phyloP scores from a whole-genome alignment of 2,113 vertebrate genomes.

The Nothoprocta perdicaria region DNA sequence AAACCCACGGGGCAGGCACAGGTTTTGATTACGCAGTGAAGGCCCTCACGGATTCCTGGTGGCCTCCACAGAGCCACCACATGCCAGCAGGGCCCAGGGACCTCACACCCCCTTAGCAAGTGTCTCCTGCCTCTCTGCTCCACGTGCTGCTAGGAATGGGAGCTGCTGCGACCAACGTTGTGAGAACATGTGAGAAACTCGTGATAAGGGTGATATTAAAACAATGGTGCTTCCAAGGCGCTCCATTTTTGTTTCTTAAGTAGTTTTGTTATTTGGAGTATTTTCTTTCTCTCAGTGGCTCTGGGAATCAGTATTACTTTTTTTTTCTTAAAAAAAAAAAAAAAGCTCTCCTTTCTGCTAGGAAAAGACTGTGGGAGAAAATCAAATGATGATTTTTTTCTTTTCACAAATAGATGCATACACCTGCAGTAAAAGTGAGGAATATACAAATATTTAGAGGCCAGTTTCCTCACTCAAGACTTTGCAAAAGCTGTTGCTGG shows the following conservation, averaged over 20 bases:
- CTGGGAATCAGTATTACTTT: neutral
- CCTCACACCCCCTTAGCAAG: neutral
- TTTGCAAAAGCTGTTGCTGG: neutral
- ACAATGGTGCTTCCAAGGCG: neutral
- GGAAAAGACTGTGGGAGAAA: neutral
- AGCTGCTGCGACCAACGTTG: neutral
- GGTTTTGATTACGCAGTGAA: neutral
- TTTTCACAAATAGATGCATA: neutral
- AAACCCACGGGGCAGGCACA: neutral
- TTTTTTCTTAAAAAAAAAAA: neutral
- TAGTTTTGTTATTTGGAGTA: neutral
- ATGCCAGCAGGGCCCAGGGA: accelerated
- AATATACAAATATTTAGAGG: neutral
- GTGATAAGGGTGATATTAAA: neutral
- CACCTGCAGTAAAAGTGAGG: neutral
- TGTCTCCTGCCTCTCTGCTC: accelerated
- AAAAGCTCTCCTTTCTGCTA: neutral
- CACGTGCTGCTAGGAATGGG: neutral
- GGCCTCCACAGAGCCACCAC: neutral
- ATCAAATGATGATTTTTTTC: neutral
- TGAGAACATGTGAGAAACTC: neutral
- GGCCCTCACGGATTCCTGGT: neutral
- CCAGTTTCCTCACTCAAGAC: neutral
- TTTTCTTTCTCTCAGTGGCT: neutral
- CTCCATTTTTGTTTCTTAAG: neutral